Conservation (phyloP, 2,797 vertebrate species). For the Sandelia bainsii region DNA sequence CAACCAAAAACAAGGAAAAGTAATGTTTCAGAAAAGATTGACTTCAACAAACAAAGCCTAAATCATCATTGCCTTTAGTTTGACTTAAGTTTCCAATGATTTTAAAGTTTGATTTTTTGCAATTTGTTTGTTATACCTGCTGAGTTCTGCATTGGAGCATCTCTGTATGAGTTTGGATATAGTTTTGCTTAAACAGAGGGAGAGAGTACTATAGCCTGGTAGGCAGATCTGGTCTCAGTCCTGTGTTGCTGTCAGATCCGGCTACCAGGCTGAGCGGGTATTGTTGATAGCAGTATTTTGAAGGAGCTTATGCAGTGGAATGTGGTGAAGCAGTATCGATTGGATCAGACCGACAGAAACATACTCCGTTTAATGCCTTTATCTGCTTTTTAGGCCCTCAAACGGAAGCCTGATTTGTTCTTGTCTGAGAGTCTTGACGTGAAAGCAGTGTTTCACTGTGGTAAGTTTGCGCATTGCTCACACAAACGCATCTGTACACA, state of each 20-base stretch:
- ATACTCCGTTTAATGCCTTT: slow-evolving; percentile 80
- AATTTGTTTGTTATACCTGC: slow-evolving; percentile 85
- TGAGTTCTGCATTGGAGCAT: slow-evolving; percentile 84
- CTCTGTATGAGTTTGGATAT: slow-evolving; percentile 79
- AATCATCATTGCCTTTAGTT: slow-evolving; percentile 85
- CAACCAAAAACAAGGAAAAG: slow-evolving; percentile 80
- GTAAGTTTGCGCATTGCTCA: slow-evolving; percentile 84
- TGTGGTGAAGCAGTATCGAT: slow-evolving; percentile 63
- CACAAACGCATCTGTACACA: slow-evolving; percentile 25
- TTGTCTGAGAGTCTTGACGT: slow-evolving; percentile 96
- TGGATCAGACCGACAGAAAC: slow-evolving; percentile 54
- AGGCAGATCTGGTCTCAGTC: slow-evolving; percentile 74
- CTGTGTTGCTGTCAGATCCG: slow-evolving; percentile 71
- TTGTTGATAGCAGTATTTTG: slow-evolving; percentile 67
- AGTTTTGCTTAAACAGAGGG: slow-evolving; percentile 66
- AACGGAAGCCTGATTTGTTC: slow-evolving; percentile 98
- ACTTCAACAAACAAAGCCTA: slow-evolving; percentile 66
- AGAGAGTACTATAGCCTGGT: slow-evolving; percentile 80
- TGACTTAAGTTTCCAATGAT: slow-evolving; percentile 85
- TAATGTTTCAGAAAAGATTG: slow-evolving; percentile 67
- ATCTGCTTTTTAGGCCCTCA: slow-evolving; percentile 95
- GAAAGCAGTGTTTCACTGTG: slow-evolving; percentile 98
- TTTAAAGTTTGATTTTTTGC: slow-evolving; percentile 86
- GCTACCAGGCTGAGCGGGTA: slow-evolving; percentile 78
- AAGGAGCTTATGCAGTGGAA: slow-evolving; percentile 73